Evolutionary conservation across 2,113 vertebrate genomes (phyloP), one percentile per base, ranked within the genome.

Genomic region (Dinomys branickii): DNA sequence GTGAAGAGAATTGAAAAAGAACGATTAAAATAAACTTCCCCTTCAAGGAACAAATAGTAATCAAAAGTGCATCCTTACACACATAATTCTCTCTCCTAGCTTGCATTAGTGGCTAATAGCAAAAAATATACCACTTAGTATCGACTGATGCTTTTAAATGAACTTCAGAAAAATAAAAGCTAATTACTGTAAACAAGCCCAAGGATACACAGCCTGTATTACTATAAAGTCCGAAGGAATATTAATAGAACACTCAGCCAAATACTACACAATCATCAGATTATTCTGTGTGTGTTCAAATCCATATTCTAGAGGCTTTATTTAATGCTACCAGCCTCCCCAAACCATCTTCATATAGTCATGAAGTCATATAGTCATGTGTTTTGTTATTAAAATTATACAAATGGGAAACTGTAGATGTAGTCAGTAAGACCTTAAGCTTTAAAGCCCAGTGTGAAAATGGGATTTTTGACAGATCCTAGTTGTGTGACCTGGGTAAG

Each of bases 21-120:
- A 93, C 41, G 50, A 59, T 92, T 84, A 91, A 92, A 95, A 71
- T 91, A 88, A 88, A 92, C 86, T 82, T 94, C 7, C 33, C 91
- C 50, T 94, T 93, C 80, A 75, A 89, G 89, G 50, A 89, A 85
- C 44, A 65, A 52, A 58, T 77, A 92, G 75, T 87, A 83, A 85
- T 88, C 47, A 56, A 89, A 85, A 59, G 47, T 84, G 7, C 33
- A 82, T 17, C 7, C 59, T 94, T 30, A 87, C 75, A 41, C 56
- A 54, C 5, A 88, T 8, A 85, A 47, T 91, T 96, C 56, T 92
- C 28, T 81, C 86, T 81, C 28, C 30, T 73, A 91, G n/a, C 16
- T 81, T 73, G 1, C 50, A 82, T 91, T 95, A 91, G 58, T 41
- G 54, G 50, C 73, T 96, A 85, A 90, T 78, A 90, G 85, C 50